These are phyloP conservation scores for Iselma pallidipennis DNA, from an alignment of 2,888 invertebrate genomes.

Conservation along the genomic window DNA sequence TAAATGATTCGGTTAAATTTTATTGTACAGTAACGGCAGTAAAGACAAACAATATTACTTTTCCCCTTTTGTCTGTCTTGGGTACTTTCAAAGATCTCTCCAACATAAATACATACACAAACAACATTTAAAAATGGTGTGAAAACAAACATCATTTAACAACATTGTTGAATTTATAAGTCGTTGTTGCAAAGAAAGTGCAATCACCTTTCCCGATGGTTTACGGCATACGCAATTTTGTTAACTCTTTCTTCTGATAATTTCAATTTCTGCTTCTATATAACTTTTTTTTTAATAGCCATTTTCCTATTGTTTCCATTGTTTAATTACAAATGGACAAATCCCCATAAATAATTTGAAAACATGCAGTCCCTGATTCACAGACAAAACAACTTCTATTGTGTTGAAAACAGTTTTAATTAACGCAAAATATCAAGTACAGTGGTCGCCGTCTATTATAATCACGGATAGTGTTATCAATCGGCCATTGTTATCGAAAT, in stretches of 20 bases:
- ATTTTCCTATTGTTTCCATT: too few relatives aligned
- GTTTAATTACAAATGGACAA: too few relatives aligned
- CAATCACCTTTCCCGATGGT: constrained; percentile 14
- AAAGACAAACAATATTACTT: neutral
- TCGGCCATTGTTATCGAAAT: too few relatives aligned
- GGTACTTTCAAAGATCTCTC: neutral
- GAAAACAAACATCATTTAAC: constrained; percentile 16
- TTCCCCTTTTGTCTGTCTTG: neutral
- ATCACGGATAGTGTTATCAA: too few relatives aligned
- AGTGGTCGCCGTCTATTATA: too few relatives aligned
- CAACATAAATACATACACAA: neutral
- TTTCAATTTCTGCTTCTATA: neutral
- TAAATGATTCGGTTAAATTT: neutral
- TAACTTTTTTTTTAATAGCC: too few relatives aligned
- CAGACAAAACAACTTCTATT: neutral
- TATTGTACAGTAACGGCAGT: neutral
- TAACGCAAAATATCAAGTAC: too few relatives aligned
- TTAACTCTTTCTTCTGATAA: neutral
- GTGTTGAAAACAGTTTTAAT: neutral
- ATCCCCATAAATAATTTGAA: too few relatives aligned
- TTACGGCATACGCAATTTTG: constrained; percentile 16
- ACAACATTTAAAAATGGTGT: constrained; percentile 15
- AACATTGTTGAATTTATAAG: constrained; percentile 14
- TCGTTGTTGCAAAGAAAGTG: constrained; percentile 4
- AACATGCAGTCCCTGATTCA: neutral